Percentiles rank a stretch among this genome's conserved stretches.
Conservation (phyloP, 2,797 vertebrate species). For the Mus caroli region DNA sequence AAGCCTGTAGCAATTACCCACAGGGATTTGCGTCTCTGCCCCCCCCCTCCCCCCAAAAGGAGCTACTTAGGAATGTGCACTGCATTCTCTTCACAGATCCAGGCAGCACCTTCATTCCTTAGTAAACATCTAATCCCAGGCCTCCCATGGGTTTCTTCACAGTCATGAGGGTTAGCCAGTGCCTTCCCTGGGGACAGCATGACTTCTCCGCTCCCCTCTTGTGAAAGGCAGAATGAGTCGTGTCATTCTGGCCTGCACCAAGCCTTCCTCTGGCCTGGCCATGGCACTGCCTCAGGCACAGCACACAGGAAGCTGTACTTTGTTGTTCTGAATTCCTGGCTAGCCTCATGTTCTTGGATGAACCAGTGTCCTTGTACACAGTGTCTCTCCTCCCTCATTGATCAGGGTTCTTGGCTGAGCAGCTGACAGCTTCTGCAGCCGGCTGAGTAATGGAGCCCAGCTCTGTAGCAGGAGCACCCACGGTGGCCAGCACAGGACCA, state of each 20-base stretch:
- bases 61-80: accelerated
- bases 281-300: background rate
- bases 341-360: conserved; percentile 2
- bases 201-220: conserved; percentile 63
- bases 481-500: conserved; percentile 71
- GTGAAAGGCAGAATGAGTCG: conserved; percentile 11
- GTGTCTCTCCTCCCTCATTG: background rate
- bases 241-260: background rate
- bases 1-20: background rate
- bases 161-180: background rate
- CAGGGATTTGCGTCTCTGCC: accelerated
- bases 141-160: background rate
- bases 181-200: background rate
- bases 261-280: conserved; percentile 13
- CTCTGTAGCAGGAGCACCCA: conserved; percentile 74
- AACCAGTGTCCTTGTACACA: conserved; percentile 43
- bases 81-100: background rate
- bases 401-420: conserved; percentile 48
- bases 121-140: conserved; percentile 22
- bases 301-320: conserved; percentile 39
- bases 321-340: conserved; percentile 41
- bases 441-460: conserved; percentile 63
- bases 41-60: background rate
- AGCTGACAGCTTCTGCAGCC: background rate
- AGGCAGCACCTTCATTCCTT: conserved; percentile 16